Conservation (phyloP, 1,140 invertebrate genomes). For the Hycleus phaleratus region DNA sequence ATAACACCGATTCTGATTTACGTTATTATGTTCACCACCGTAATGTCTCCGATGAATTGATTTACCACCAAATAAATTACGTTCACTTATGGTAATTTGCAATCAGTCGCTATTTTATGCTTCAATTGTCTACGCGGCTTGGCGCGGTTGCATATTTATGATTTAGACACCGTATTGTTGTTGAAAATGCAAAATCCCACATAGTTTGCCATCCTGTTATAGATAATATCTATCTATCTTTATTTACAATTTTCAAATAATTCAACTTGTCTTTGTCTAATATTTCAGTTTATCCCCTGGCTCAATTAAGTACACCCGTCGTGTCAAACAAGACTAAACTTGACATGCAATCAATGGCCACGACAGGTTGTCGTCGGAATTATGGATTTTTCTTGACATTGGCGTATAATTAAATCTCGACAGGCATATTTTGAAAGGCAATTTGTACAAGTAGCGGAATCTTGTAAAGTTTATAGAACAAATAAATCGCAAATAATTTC, state of each 20-base stretch:
- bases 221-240: no score
- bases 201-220: no score
- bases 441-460: slow-evolving; percentile 12
- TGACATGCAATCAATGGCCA: slow-evolving; percentile 13
- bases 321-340: slow-evolving; percentile 4
- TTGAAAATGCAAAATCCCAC: background rate
- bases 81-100: slow-evolving; percentile 24
- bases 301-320: slow-evolving; percentile 9
- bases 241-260: no score
- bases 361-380: slow-evolving; percentile 13
- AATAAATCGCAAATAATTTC: no score
- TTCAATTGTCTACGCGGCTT: slow-evolving; percentile 5
- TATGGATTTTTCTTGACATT: slow-evolving; percentile 13
- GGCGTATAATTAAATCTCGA: slow-evolving; percentile 13
- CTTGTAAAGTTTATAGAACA: background rate
- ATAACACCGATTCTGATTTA: slow-evolving; percentile 2
- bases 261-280: no score
- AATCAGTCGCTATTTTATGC: slow-evolving; percentile 21
- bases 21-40: slow-evolving; percentile 9
- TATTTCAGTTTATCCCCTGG: background rate
- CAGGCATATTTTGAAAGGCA: slow-evolving; percentile 11
- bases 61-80: slow-evolving; percentile 17
- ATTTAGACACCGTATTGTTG: slow-evolving; percentile 16
- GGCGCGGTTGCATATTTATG: slow-evolving; percentile 23
- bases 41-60: slow-evolving; percentile 9